Base-by-base conservation (phyloP, 2,888 invertebrate species). In the Eupithecia vulgata region DNA sequence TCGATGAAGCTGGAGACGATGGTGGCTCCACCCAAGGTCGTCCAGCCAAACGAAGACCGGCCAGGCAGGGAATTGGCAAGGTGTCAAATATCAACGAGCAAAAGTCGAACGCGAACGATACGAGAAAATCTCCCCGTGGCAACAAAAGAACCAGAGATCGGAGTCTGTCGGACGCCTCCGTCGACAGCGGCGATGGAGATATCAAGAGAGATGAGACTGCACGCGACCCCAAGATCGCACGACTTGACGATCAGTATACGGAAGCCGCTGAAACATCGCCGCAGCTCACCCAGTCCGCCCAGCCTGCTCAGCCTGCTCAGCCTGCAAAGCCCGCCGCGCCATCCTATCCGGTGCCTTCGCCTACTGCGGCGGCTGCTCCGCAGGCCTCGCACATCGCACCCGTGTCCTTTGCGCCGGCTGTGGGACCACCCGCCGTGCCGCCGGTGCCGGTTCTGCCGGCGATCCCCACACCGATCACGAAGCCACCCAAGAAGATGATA, bases 1-100 rank as follows among this genome's bases (percentile, higher is more conserved):
- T 98, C 13, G 98, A 99, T 85, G 98, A 98, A 82, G 96, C 97
- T 17, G 98, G 98, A 78, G 98, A 99, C 80, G 98, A 98, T 84
- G 74, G 74, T 30, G 52, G 42, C 15, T 40, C 61, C 61, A 75
- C 34, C 72, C 67, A 59, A 17, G 71, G 73, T 35, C 80, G 79
- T 13, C 67, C 80, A 0, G 90, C 88, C 71, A 95, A 95, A 75
- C 94, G 96, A 76, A 90, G 95, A 81, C 95, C 95, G 6, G 92
- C 95, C 1, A 91, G 96, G 72, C 96, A 96, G 83, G 90, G 90
- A n/a, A 91, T 90, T 64, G 78, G 82, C 75, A 88, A 94, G 87
- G 70, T 76, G 2, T 84, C 81, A 67, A 80, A 81, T 30, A 81
- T 80, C 30, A 79, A 77, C 62, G 91, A 92, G n/a, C 40, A 37